Evolutionary conservation across 53 echinoderm and acorn worm species (phyloP).

Genomic region (Zoroaster sp.): DNA sequence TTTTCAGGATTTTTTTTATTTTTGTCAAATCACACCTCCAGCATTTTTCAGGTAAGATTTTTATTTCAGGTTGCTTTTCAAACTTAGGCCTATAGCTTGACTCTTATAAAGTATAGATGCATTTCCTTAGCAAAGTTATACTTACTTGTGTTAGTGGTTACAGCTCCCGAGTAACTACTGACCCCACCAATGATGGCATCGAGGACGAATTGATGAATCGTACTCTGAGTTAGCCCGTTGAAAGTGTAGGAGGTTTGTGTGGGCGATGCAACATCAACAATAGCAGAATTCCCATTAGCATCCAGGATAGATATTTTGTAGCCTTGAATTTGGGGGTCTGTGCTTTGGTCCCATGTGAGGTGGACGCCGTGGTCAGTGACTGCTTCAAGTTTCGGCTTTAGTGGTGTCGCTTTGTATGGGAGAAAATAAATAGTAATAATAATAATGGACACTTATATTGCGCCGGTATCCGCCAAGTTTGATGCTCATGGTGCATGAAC

Average conservation of each 20-base stretch:
- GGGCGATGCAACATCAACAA: not conserved
- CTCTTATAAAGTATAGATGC: no score
- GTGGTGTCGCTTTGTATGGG: not conserved
- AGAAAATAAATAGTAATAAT: no score
- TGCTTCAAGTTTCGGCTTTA: not conserved
- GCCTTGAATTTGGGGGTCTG: not conserved
- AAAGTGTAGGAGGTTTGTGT: not conserved
- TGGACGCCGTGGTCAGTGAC: slow-evolving; percentile 28
- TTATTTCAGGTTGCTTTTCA: no score
- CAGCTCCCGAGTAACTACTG: not conserved
- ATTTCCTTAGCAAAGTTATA: not conserved
- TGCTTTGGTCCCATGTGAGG: slow-evolving; percentile 6
- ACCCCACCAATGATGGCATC: not conserved
- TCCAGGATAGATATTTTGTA: not conserved
- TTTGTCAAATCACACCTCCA: no score
- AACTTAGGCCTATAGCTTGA: no score
- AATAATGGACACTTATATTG: no score
- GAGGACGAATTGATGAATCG: not conserved
- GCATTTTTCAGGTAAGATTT: no score
- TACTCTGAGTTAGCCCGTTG: not conserved
- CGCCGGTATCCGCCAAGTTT: no score
- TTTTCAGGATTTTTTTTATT: no score
- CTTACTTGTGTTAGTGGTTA: not conserved
- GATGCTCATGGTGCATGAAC: no score
- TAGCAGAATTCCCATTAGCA: not conserved